These are phyloP conservation scores for Buteo buteo DNA, from an alignment of 2,113 vertebrate genomes.

Conservation along the genomic window DNA sequence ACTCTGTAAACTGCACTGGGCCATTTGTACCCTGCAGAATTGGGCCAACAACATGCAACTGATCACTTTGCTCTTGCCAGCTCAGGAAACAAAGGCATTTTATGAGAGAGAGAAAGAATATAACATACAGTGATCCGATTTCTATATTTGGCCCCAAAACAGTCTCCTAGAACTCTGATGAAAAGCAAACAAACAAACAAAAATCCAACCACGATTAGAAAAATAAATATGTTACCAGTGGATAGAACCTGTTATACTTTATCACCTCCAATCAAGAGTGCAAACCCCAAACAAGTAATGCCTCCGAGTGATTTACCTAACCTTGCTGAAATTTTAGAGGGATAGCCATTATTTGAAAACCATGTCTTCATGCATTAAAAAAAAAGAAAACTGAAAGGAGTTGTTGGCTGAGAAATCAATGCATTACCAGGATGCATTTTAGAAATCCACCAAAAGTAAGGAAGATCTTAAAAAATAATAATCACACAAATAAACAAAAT, in stretches of 20 bases:
- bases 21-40: background rate
- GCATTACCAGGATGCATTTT: background rate
- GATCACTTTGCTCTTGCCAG: background rate
- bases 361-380: background rate
- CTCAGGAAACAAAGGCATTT: background rate
- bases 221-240: background rate
- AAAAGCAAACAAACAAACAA: slow-evolving; percentile 45
- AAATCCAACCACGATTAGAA: background rate
- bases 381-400: background rate
- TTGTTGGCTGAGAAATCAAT: slow-evolving; percentile 8
- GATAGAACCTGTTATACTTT: background rate
- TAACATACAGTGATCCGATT: background rate
- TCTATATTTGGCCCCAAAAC: background rate
- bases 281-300: background rate
- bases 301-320: background rate
- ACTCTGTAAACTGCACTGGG: background rate
- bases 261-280: background rate
- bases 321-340: background rate
- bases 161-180: background rate
- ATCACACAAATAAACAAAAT: slow-evolving; percentile 65
- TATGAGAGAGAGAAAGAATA: background rate
- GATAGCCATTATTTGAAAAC: background rate
- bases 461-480: background rate
- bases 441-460: slow-evolving; percentile 41
- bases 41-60: background rate